Evolutionary conservation across 2,113 vertebrate genomes (phyloP).

Genomic region (Channa argus): DNA sequence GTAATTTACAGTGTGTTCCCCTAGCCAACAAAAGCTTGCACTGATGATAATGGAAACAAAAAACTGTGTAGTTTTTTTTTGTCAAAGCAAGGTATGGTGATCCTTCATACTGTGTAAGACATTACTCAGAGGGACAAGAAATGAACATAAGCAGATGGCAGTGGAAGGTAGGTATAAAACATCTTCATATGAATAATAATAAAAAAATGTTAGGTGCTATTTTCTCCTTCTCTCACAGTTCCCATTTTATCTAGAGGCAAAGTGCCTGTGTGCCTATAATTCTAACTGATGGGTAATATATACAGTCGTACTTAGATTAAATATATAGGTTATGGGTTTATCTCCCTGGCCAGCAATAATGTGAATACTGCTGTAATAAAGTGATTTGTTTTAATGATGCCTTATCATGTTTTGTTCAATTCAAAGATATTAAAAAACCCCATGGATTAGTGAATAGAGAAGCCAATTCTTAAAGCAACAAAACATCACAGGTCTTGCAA

Average conservation of each 20-base stretch:
- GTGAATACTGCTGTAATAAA: not conserved
- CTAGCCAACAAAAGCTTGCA: not conserved
- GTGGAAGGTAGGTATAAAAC: not conserved
- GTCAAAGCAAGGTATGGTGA: not conserved
- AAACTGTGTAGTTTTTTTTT: not conserved
- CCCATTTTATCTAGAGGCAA: not conserved
- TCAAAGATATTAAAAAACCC: not conserved
- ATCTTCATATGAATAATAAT: not conserved
- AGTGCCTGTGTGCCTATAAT: not conserved
- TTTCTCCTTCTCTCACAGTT: not conserved
- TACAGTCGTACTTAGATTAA: not conserved
- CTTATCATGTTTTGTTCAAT: constrained; percentile 27
- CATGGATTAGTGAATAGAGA: constrained; percentile 23
- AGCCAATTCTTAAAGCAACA: constrained; percentile 3
- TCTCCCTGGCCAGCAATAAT: not conserved
- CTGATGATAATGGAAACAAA: not conserved
- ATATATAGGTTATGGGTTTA: not conserved
- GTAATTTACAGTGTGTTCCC: not conserved
- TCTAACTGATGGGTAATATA: not conserved
- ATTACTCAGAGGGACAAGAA: too few species aligned
- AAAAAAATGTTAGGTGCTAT: not conserved
- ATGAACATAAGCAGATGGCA: too few species aligned
- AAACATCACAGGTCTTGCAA: not conserved
- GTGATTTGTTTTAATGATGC: constrained; percentile 20
- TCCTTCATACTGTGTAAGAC: not conserved